Base-by-base conservation (phyloP, 2,888 invertebrate species). In the Troides helena region DNA sequence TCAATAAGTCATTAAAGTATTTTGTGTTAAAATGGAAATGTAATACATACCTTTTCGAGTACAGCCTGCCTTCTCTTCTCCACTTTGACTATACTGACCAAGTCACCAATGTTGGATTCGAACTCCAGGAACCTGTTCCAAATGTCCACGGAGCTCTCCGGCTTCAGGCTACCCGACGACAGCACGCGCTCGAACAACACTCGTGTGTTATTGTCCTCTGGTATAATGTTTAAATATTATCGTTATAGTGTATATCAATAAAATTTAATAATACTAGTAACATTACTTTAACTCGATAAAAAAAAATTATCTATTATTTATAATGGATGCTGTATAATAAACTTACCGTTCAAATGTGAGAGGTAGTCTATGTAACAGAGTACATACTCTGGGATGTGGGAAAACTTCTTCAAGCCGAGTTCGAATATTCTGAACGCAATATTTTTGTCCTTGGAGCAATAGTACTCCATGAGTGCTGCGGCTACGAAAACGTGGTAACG, bases 51-150 rank as follows among this genome's bases (percentile, higher is more conserved):
- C 94, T 98, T 98, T 82, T 98, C 98, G 73, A 99, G 92, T 0
- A 98, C 97, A 14, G 97, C 96, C 79, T 98, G 97, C 61, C 99
- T 93, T 59, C 99, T 87, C 81, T 98, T 97, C 86, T 99, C 99
- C 8, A 99, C 99, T 92, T 99, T 99, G 0, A 99, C 96, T 72
- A 99, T 98, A 90, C 98, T 98, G 64, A 98, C 96, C 66, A 99
- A 88, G 88, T 99, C 99, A 0, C 99, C 99, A 74, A 99, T 99
- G 80, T 99, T 98, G 64, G 98, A 98, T 89, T 99, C 99, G 85
- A 99, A 99, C 85, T 99, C 99, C 76, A 99, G 92, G 86, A 99
- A 99, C 21, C 97, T 94, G 91, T 99, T 99, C 99, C 99, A 99
- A 70, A 99, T 98, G 83, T 99, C 99, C 92, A 98, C 97, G 5